A percentile compares a stretch with the other conserved stretches of the same genome.
These are phyloP conservation scores for Drosophila neutralis DNA, from an alignment of 2,888 invertebrate species.

Conservation along the genomic window DNA sequence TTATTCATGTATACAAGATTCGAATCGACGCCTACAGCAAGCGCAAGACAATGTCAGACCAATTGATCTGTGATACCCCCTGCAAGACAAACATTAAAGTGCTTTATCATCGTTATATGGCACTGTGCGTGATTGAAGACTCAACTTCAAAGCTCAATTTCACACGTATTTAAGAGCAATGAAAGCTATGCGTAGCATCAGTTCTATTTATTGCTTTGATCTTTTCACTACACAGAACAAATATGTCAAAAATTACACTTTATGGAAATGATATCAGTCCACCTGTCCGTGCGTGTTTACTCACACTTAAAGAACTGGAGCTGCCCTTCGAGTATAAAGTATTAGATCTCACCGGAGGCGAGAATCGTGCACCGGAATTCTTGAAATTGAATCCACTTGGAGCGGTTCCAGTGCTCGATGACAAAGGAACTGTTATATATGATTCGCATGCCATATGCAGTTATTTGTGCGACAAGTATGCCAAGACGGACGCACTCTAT, in stretches of 20 bases:
- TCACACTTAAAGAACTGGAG: slow-evolving; percentile 87
- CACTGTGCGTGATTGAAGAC: neutral
- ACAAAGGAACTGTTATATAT: slow-evolving; percentile 31
- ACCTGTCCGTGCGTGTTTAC: slow-evolving; percentile 87
- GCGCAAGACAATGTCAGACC: neutral
- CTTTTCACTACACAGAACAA: neutral
- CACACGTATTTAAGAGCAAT: slow-evolving; percentile 1
- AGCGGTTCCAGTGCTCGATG: slow-evolving; percentile 67
- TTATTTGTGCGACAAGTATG: slow-evolving; percentile 49
- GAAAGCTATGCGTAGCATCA: neutral
- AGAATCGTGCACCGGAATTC: slow-evolving; percentile 63
- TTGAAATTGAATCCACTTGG: slow-evolving; percentile 86
- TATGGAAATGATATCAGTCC: slow-evolving; percentile 84
- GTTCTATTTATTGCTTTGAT: neutral
- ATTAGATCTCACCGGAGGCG: slow-evolving; percentile 26
- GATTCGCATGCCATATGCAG: slow-evolving; percentile 51
- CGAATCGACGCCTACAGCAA: neutral
- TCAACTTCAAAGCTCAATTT: neutral
- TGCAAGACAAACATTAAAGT: neutral
- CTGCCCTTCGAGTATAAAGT: slow-evolving; percentile 83
- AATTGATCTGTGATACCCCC: too few species aligned
- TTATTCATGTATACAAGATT: neutral
- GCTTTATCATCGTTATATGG: slow-evolving; percentile 27
- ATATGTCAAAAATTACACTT: slow-evolving; percentile 55
- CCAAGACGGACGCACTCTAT: slow-evolving; percentile 38